These are phyloP conservation scores for Labroides dimidiatus DNA, from an alignment of 2,797 vertebrate species.

Conservation along the genomic window DNA sequence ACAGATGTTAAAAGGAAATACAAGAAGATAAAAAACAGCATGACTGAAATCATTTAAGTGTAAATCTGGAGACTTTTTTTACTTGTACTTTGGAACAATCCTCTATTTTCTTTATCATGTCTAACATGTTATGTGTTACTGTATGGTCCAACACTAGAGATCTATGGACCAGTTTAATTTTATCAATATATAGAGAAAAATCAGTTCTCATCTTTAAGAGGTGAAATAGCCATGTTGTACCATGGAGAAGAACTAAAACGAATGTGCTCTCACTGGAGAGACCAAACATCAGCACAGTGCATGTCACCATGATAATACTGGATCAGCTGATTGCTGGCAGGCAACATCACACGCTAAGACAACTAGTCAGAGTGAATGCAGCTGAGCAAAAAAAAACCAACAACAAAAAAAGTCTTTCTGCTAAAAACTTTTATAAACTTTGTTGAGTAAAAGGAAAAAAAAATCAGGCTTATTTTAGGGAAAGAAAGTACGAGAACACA, in stretches of 20 bases:
- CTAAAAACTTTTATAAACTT: too few species aligned
- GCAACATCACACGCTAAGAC: neutral
- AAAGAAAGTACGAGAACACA: too few species aligned
- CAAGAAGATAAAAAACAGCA: too few species aligned
- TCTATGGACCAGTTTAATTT: neutral
- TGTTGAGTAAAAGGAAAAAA: too few species aligned
- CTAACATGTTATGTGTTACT: too few species aligned
- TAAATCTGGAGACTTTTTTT: too few species aligned
- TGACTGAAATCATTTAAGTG: too few species aligned
- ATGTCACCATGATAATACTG: neutral
- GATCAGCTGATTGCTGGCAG: neutral
- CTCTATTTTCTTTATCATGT: too few species aligned
- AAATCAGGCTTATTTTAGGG: too few species aligned
- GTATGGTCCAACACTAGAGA: too few species aligned
- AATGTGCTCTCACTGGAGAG: neutral
- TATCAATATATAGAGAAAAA: neutral
- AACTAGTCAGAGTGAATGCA: neutral
- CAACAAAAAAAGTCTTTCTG: neutral
- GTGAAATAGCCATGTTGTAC: neutral
- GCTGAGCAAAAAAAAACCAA: neutral
- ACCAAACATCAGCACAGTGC: neutral
- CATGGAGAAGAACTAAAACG: neutral
- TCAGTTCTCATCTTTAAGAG: conserved; percentile 13
- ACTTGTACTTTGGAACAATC: too few species aligned
- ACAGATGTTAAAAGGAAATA: too few species aligned